Percentiles rank a stretch among this genome's conserved stretches.
These are phyloP conservation scores for Stegana nigrithorax DNA, from an alignment of 2,888 invertebrate species.

Conservation along the genomic window DNA sequence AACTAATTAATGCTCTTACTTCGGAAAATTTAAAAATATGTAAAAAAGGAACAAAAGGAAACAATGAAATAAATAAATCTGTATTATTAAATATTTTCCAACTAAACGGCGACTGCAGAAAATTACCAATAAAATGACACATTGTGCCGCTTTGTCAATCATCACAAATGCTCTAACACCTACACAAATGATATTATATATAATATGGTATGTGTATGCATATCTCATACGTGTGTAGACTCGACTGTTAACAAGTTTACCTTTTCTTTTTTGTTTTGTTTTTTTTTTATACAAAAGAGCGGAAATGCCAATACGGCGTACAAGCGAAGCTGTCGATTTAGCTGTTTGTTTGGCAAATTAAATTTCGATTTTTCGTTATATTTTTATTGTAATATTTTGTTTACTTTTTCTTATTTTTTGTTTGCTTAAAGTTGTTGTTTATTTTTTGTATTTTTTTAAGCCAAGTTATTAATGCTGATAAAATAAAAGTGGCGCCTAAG, in stretches of 20 bases:
- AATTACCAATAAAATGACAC: constrained; percentile 48
- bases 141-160: constrained; percentile 39
- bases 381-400: constrained; percentile 9
- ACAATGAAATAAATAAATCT: no score
- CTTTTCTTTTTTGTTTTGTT: background rate
- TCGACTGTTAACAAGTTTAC: background rate
- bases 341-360: no score
- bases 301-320: constrained; percentile 10
- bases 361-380: constrained; percentile 7
- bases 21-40: no score
- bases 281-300: background rate
- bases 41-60: no score
- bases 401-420: background rate
- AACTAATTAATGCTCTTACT: no score
- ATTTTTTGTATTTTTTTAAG: constrained; percentile 12
- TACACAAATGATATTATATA: no score
- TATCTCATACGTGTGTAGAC: background rate
- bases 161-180: no score
- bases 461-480: constrained; percentile 39
- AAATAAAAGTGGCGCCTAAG: constrained; percentile 54
- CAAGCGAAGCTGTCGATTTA: background rate
- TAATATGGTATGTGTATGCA: background rate
- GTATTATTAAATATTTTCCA: no score
- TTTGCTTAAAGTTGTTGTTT: constrained; percentile 18
- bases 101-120: constrained; percentile 29